A percentile compares a stretch with the other conserved stretches of the same genome.
phyloP scores from a whole-genome alignment of 2,113 vertebrate species.

The Sander vitreus region DNA sequence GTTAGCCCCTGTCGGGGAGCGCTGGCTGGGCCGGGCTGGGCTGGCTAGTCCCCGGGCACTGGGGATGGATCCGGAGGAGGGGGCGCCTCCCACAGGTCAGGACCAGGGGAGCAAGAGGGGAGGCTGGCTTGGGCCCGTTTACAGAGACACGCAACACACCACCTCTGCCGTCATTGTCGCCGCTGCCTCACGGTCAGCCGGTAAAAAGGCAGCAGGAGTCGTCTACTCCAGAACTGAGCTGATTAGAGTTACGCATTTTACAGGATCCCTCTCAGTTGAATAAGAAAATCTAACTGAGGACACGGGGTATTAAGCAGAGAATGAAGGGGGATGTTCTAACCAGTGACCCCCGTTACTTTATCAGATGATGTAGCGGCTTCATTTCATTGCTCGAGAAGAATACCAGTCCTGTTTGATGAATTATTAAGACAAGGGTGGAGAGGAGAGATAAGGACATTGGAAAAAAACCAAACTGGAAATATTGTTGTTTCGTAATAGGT shows the following conservation, averaged over 20 bases:
- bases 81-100: constrained; percentile 94
- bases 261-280: constrained; percentile 29
- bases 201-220: constrained; percentile 47
- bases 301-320: background rate
- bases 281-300: constrained; percentile 16
- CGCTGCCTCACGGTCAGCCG: background rate
- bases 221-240: constrained; percentile 10
- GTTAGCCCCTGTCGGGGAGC: constrained; percentile 97
- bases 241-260: constrained; percentile 84
- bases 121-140: constrained; percentile 86
- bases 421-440: constrained; percentile 31
- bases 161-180: background rate
- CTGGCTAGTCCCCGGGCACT: constrained; percentile 90
- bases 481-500: constrained; percentile 44
- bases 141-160: constrained; percentile 57
- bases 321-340: constrained; percentile 81
- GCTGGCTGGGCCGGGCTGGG: constrained; percentile 87
- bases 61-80: constrained; percentile 84
- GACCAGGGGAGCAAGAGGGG: constrained; percentile 87
- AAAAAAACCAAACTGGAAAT: constrained; percentile 41
- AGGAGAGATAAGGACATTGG: constrained; percentile 21
- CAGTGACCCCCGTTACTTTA: constrained; percentile 74
- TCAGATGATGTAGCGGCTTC: constrained; percentile 74
- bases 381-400: constrained; percentile 60
- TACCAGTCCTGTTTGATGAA: constrained; percentile 57